Evolutionary conservation across 2,113 vertebrate species (phyloP), one percentile per base, ranked within the genome.

Genomic region (Syngnathoides biaculeatus): DNA sequence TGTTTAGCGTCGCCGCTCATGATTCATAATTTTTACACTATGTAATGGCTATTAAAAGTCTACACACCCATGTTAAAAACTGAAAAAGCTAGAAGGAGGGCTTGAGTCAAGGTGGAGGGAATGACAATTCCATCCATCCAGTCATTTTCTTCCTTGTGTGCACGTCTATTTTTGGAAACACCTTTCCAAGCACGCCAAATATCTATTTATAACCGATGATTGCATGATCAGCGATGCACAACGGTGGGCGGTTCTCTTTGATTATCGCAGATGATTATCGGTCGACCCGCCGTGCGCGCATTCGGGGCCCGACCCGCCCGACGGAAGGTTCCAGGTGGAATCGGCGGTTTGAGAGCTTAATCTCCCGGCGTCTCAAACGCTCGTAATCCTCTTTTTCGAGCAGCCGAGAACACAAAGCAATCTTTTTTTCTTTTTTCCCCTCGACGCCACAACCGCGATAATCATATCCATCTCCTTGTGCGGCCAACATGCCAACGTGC

Each of bases 351-450:
- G n/a, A n/a, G 38, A 81, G 73, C 71, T 81, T 88, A 86, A 87
- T 88, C 87, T 79, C 48, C 73, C 85, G 65, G 65, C 60, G 72
- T 77, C 75, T 80, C 72, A 70, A 59, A 24, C 55, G 50, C 35
- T 75, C 79, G 69, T 85, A 89, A 90, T 90, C 83, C 78, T 86
- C 81, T 79, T 84, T 78, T 66, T 73, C 65, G 70, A 50, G 47
- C 74, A 82, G 65, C 68, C 79, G 68, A 67, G n/a, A 73, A 73
- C 64, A 84, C 74, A 82, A 79, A 73, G 53, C 65, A 56, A 69
- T 82, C 80, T 75, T 79, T 68, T 76, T 90, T n/a, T n/a, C n/a
- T n/a, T n/a, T n/a, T n/a, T n/a, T n/a, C n/a, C n/a, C n/a, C n/a
- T 73, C 77, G 68, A 82, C 72, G 75, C 78, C 75, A 78, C 58